Evolutionary conservation across 2,797 vertebrate species (phyloP), one percentile per base, ranked within the genome.

Genomic region (Gymnocypris eckloni): DNA sequence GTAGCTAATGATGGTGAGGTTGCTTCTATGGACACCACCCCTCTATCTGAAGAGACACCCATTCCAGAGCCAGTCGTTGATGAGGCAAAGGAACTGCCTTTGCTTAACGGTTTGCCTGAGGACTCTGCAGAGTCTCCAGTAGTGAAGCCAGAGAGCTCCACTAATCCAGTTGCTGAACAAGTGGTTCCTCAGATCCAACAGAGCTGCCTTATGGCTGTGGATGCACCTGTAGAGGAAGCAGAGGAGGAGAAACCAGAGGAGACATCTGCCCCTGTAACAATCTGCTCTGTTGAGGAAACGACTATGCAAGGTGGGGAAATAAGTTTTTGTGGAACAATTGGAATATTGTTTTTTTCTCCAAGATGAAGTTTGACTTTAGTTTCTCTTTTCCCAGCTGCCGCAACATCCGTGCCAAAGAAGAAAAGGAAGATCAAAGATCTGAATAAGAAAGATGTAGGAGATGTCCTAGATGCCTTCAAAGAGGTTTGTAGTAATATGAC

Each of bases 381-480:
- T 18, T 37, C 28, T 72, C 16, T 52, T 4, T 80, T 82, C 76
- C 4, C 88, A 95, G 95, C 95, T 94, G 93, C 97, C 89, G 83
- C 92, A 79, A 96, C 70, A 54, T 0, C 95, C 86, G 97, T 98
- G 95, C 97, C 97, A 97, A 99, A 98, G 96, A 99, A 95, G 92
- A 99, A 95, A 91, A 97, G 97, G 91, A 98, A 96, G 93, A 95
- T 98, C 92, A 99, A 97, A 94, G 97, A 98, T 87, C 91, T 98
- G 54, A 98, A 99, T 92, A 99, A 98, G 90, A 99, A 97, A 91
- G 97, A 97, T 89, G 94, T 96, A 73, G 98, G 98, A 79, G 96
- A 99, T 91, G 94, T 99, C 88, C 92, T 99, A 89, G 98, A 99
- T 95, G 98, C 98, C 90, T 99, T 98, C 91, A 99, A 97, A 94